Conservation (phyloP, 2,888 invertebrate genomes). For the Mallateleia sp. region DNA sequence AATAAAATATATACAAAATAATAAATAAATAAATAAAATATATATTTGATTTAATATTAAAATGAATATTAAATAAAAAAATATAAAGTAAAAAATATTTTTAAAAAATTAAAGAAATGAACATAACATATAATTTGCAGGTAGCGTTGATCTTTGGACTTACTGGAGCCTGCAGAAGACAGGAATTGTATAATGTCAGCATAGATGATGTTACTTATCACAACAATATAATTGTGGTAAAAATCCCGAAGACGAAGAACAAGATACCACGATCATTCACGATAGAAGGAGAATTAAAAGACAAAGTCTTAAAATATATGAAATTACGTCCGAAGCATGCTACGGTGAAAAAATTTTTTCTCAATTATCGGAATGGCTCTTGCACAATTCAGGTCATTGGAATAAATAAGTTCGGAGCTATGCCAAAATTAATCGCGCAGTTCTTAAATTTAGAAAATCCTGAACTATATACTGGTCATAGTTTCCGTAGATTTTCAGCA, state of each 20-base stretch:
- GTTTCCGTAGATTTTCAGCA: conserved; percentile 66
- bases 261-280: conserved; percentile 10
- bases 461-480: conserved; percentile 72
- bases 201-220: background rate
- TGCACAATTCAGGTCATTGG: conserved; percentile 68
- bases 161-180: conserved; percentile 37
- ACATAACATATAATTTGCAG: conserved; percentile 19
- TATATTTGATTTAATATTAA: no score
- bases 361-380: conserved; percentile 68
- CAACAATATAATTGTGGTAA: background rate
- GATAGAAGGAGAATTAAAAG: conserved; percentile 6
- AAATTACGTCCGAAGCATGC: conserved; percentile 42
- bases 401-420: conserved; percentile 70
- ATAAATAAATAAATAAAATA: background rate
- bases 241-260: conserved; percentile 36
- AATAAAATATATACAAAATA: no score
- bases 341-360: no score
- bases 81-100: no score
- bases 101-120: background rate
- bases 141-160: conserved; percentile 52
- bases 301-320: conserved; percentile 4
- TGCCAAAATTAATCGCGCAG: conserved; percentile 74
- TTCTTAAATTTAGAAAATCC: conserved; percentile 69
- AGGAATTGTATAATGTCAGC: conserved; percentile 30
- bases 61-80: no score